phyloP scores from a whole-genome alignment of 1,140 invertebrate genomes.

The Drosophila lowei region DNA sequence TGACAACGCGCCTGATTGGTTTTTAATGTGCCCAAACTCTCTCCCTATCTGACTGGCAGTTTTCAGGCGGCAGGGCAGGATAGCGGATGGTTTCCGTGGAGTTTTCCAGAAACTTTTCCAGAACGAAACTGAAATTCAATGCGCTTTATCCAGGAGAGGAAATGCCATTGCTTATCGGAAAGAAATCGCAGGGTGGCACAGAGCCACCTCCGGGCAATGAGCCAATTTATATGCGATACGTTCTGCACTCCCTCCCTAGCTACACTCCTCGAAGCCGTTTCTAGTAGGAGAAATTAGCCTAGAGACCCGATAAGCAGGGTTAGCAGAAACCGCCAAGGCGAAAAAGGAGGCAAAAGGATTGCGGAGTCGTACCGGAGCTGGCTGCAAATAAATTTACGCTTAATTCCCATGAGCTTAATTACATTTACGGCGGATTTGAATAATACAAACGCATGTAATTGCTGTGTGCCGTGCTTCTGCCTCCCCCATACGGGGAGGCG shows the following conservation, averaged over 20 bases:
- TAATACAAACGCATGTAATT: slow-evolving; percentile 73
- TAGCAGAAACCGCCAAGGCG: too few relatives aligned
- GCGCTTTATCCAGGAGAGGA: slow-evolving; percentile 31
- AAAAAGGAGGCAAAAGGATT: slow-evolving; percentile 58
- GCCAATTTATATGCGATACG: slow-evolving; percentile 77
- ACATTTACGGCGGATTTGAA: slow-evolving; percentile 76
- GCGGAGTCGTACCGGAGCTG: slow-evolving; percentile 3
- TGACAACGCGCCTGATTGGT: slow-evolving; percentile 77
- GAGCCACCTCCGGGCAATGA: slow-evolving; percentile 53
- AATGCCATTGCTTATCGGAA: slow-evolving; percentile 52
- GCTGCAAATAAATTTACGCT: slow-evolving; percentile 65
- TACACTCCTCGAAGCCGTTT: background rate
- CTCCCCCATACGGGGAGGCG: background rate
- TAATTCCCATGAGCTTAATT: slow-evolving; percentile 79
- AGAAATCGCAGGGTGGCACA: slow-evolving; percentile 43
- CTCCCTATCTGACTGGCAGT: background rate
- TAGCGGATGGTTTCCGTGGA: too few relatives aligned
- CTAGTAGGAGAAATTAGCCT: slow-evolving; percentile 48
- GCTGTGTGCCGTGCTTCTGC: slow-evolving; percentile 16
- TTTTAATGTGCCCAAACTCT: slow-evolving; percentile 59
- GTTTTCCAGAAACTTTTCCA: slow-evolving; percentile 7
- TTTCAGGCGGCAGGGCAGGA: too few relatives aligned
- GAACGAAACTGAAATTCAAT: slow-evolving; percentile 1
- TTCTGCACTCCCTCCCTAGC: background rate
- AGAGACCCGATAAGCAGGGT: slow-evolving; percentile 14